Conservation (phyloP, 2,797 vertebrate genomes). For the Antrozous pallidus region DNA sequence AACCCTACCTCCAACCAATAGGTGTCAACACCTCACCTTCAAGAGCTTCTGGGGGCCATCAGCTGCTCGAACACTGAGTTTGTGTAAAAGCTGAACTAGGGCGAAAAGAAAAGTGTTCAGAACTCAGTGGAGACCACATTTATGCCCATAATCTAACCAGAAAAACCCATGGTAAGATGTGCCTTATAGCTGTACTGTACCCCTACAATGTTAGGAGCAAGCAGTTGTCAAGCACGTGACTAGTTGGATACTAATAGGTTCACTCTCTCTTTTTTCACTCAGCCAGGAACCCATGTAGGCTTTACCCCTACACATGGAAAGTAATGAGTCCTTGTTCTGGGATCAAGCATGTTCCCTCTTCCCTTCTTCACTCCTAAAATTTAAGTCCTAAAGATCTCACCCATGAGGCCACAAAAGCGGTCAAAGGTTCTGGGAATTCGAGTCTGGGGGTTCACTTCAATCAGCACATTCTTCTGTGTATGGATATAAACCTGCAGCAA, state of each 20-base stretch:
- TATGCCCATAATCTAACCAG: not conserved
- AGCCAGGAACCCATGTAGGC: not conserved
- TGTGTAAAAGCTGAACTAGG: conserved; percentile 96
- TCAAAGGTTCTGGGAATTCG: conserved; percentile 96
- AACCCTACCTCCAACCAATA: not conserved
- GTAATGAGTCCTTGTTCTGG: not conserved
- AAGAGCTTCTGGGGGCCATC: conserved; percentile 94
- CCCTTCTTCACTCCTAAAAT: not conserved
- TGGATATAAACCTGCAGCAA: conserved; percentile 96
- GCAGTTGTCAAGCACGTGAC: not conserved
- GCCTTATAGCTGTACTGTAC: not conserved
- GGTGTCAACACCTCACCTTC: conserved; percentile 79
- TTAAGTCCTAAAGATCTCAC: conserved; percentile 81
- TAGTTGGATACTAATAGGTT: not conserved
- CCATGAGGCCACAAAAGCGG: conserved; percentile 97
- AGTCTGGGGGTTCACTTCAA: conserved; percentile 97
- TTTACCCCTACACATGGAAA: not conserved
- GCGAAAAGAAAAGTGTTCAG: not conserved
- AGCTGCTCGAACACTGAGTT: conserved; percentile 94
- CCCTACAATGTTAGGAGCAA: not conserved
- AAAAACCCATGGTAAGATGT: not conserved
- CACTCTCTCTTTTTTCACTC: not conserved
- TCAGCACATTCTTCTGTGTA: conserved; percentile 94
- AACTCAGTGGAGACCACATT: not conserved
- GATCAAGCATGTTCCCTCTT: not conserved